Base-by-base conservation (phyloP, 2,888 invertebrate genomes). In the Nipponacmea schrenckii region DNA sequence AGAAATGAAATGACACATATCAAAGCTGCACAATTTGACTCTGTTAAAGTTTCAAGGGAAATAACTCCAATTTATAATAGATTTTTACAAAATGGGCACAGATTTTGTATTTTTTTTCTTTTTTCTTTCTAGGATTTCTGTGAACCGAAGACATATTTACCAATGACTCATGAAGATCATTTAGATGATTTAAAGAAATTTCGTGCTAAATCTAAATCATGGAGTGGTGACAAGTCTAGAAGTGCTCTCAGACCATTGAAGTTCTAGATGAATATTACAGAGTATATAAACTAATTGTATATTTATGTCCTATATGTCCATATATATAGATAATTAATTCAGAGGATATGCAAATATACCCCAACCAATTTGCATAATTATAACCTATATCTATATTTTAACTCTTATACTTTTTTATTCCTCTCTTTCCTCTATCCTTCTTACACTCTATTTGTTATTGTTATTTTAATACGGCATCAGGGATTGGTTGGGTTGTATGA, bases 151-250 rank as follows among this genome's bases (percentile, higher is more conserved):
- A 91, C 91, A 0, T 96, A 98, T 89, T 92, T 93, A 50, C 93
- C 94, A 70, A 98, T 98, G 98, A 86, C 93, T 74, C 94, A 97
- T 87, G 94, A 95, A 0, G 91, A 92, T 67, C 94, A 94, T 87
- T 92, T 92, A 73, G 91, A 92, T 4, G 93, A 94, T 75, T 90
- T 96, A 69, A 91, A 92, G 68, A 92, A 92, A 77, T 96, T 94
- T 86, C 91, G 95, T 63, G 92, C 92, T 80, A 94, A 94, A 87
- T 93, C 94, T 80, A 94, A 94, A 88, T 93, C 93, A 0, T 90
- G 89, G 89, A 84, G 83, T 44, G 78, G 81, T 62, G 80, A 81
- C 26, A 79, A 79, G 74, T 46, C 74, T 17, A 74, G 84, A 62
- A 74, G 82, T 1, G 83, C 83, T n/a, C 79, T 85, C 68, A 71